Conservation (phyloP, 2,113 vertebrate species). For the Thalassarche chlororhynchos region DNA sequence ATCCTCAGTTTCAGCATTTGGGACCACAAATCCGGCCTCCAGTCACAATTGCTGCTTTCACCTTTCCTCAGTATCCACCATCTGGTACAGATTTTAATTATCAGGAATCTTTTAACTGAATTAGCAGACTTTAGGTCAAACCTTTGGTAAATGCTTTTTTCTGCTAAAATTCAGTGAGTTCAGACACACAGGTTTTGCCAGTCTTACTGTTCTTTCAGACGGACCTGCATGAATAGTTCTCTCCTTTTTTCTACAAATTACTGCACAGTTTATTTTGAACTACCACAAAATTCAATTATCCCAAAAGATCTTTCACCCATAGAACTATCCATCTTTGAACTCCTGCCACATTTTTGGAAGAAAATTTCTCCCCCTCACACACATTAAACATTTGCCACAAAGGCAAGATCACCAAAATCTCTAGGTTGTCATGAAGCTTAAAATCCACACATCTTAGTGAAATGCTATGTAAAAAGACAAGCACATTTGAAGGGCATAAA, state of each 20-base stretch:
- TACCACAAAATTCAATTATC: not conserved
- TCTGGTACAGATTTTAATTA: slow-evolving; percentile 24
- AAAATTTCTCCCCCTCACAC: not conserved
- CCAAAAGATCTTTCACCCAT: not conserved
- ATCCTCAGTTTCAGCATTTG: not conserved
- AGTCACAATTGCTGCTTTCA: not conserved
- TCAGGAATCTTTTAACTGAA: not conserved
- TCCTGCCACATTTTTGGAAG: not conserved
- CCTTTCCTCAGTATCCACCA: not conserved
- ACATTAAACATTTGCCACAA: not conserved
- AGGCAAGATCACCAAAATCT: not conserved
- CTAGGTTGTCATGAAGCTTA: not conserved
- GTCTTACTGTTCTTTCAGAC: not conserved
- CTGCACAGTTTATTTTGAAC: not conserved
- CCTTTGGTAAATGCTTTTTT: not conserved
- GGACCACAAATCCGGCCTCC: not conserved
- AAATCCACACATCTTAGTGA: not conserved
- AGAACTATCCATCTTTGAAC: not conserved
- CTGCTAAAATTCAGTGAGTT: not conserved
- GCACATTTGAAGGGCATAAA: not conserved
- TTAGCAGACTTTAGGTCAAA: not conserved
- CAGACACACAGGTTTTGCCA: not conserved
- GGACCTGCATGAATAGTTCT: not conserved
- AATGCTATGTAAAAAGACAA: not conserved
- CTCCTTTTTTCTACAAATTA: not conserved